A percentile compares a stretch with the other conserved stretches of the same genome.
Conservation (phyloP, 2,797 vertebrate species). For the Coluber constrictor region DNA sequence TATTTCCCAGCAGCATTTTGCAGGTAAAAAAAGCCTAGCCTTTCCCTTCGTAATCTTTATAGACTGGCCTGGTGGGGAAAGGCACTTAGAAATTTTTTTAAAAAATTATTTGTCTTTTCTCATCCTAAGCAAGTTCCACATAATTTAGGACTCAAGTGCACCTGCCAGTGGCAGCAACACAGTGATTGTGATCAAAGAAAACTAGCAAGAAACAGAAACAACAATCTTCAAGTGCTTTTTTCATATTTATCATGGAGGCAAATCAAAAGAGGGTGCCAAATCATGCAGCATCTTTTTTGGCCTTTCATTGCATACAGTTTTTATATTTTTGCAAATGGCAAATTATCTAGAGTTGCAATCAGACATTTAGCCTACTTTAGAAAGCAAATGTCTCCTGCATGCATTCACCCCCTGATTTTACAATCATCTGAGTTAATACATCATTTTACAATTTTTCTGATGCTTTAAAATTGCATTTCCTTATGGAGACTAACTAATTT, state of each 20-base stretch:
- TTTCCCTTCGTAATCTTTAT: background rate
- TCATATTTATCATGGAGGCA: background rate
- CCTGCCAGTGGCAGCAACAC: background rate
- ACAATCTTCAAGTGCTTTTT: background rate
- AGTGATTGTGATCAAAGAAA: background rate
- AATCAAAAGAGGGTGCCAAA: background rate
- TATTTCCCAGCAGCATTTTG: background rate
- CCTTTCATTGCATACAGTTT: background rate
- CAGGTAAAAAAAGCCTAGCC: background rate
- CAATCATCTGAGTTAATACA: background rate
- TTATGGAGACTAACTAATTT: background rate
- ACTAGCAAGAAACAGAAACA: background rate
- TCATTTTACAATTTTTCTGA: background rate
- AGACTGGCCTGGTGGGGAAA: background rate
- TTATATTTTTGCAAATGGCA: background rate
- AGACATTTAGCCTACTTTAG: background rate
- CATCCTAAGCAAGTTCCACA: background rate
- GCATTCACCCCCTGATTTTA: background rate
- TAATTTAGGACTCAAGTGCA: background rate
- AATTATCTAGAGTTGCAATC: background rate
- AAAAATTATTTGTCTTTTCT: background rate
- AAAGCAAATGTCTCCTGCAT: background rate
- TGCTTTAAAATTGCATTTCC: background rate
- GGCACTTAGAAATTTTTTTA: background rate
- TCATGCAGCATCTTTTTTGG: background rate